Evolutionary conservation across 2,888 invertebrate genomes (phyloP), one percentile per base, ranked within the genome.

Genomic region (Torymus tubicola): DNA sequence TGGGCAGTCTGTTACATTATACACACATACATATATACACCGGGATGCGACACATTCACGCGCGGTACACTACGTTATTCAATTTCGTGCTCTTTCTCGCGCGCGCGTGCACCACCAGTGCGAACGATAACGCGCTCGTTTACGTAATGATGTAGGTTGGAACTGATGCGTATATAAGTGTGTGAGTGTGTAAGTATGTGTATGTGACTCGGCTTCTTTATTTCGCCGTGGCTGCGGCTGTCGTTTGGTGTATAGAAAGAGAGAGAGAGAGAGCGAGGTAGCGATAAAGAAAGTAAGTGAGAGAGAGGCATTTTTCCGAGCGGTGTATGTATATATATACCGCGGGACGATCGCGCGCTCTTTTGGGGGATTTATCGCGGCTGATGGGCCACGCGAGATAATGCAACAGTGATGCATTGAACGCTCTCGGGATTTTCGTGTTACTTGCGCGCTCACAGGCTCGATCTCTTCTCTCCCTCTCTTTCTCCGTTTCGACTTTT

Each of bases 341-440:
- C 21, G 21, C 21, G 21, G 21, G 21, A 21, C 21, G 21, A 21
- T 21, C 78, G 60, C 5, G 72, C 42, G 61, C 61, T 57, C 64
- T 80, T 80, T 80, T 80, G 55, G 80, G 42, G 64, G 64, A 80
- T 80, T 80, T 80, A 80, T 75, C 80, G 65, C 74, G 64, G 42
- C 73, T 69, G 73, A 79, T 79, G 73, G 73, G 69, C 68, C 69
- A 24, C 18, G 2, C 4, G 16, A 68, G 69, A 80, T 74, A 74
- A 69, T 69, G 70, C 57, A 74, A 63, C 68, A 73, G 72, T 78
- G 78, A 78, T 78, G 78, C 78, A 73, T 78, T 63, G 78, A 68
- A 14, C 73, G 61, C 21, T 67, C 68, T 8, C 68, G 50, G 60
- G 65, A 21, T 21, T 61, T 63, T 68, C 78, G 61, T 78, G 72